Percentiles rank a stretch among this genome's conserved stretches.
These are phyloP conservation scores for Chaenocephalus aceratus DNA, from an alignment of 2,113 vertebrate genomes.

Conservation along the genomic window DNA sequence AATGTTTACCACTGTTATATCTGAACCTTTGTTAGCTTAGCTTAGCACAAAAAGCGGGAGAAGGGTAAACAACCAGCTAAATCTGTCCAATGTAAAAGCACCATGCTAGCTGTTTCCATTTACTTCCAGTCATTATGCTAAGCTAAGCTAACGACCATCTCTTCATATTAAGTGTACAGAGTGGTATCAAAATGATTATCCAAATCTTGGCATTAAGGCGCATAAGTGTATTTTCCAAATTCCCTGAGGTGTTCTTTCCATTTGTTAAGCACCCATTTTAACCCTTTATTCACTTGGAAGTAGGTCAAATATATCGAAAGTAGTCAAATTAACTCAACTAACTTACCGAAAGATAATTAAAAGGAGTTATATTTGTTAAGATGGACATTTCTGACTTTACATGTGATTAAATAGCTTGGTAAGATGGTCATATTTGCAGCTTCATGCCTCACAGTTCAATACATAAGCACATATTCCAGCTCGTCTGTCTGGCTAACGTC, in stretches of 20 bases:
- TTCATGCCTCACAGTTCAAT: background rate
- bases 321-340: no score
- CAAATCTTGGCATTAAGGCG: no score
- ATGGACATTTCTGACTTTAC: background rate
- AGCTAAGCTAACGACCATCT: background rate
- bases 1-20: background rate
- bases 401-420: no score
- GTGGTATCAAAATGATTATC: no score
- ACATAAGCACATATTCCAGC: slow-evolving; percentile 7
- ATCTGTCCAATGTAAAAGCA: background rate
- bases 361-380: background rate
- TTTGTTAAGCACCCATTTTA: no score
- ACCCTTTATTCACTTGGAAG: no score
- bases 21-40: background rate
- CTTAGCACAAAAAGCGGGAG: background rate
- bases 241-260: no score
- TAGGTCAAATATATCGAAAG: no score
- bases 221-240: no score
- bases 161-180: no score
- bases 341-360: no score
- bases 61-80: no score
- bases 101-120: background rate
- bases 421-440: slow-evolving; percentile 7
- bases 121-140: background rate
- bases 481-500: slow-evolving; percentile 45